Base-by-base conservation (phyloP, 2,113 vertebrate species). In the Caranx melampygus region DNA sequence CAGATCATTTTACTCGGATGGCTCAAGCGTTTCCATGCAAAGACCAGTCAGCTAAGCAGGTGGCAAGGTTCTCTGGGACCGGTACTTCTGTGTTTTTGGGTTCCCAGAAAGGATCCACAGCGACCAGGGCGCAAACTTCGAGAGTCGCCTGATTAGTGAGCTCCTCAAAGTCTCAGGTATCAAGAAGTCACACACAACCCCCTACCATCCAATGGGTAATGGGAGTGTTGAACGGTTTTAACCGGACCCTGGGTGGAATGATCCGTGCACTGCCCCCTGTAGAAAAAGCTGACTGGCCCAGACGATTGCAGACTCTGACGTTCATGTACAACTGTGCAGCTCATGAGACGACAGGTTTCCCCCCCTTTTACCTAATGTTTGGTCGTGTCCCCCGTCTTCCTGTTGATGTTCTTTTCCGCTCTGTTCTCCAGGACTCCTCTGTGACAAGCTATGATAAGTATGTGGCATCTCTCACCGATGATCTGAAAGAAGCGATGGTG, bases 341-440 rank as follows among this genome's bases (percentile, higher is more conserved):
- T 1, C 69, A 81, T 21, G 84, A 88, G 78, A 82, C 71, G 0
- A 85, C 70, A 5, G 70, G 75, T 0, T 86, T 72, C 18, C n/a
- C 72, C 9, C 82, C 64, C 1, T 81, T 89, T 33, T 85, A 72
- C n/a, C 51, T 83, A 2, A 82, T 82, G 84, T 87, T 80, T 63
- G 75, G 66, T 4, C 26, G 59, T 0, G 21, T 67, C 12, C 65
- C 69, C 1, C 3, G 35, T 3, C 18, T 86, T 0, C 75, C 75
- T 7, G 72, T 88, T 15, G 69, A 83, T 18, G 61, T 88, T 8
- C 54, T 87, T 18, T 88, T 82, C 13, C 55, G 33, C 2, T 26
- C 47, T 21, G 70, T 87, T n/a, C 72, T 87, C 14, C 45, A n/a
- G n/a, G n/a, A n/a, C n/a, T n/a, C n/a, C n/a, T n/a, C n/a, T n/a